Evolutionary conservation across 2,113 vertebrate genomes (phyloP).

Genomic region (Platanista minor): DNA sequence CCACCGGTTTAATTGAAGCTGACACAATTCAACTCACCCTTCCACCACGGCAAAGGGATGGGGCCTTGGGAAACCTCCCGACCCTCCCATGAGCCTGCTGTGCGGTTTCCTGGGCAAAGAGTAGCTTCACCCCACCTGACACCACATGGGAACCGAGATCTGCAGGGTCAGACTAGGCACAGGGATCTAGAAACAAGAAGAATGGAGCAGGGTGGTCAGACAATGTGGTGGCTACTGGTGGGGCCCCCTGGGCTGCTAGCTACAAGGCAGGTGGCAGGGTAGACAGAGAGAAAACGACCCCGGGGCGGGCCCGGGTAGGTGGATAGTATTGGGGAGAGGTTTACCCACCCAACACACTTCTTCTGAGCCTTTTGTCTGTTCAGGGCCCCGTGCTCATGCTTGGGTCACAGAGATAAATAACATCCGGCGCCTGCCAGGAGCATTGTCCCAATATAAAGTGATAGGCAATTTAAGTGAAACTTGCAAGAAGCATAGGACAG

Average conservation of each 20-base stretch:
- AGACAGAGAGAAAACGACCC: not conserved
- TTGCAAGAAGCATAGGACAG: not conserved
- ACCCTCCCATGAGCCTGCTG: accelerated
- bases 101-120: not conserved
- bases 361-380: not conserved
- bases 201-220: not conserved
- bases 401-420: not conserved
- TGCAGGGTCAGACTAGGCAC: not conserved
- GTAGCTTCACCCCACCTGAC: not conserved
- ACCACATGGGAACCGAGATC: accelerated
- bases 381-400: not conserved
- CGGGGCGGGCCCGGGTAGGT: too few relatives aligned
- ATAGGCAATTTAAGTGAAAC: too few relatives aligned
- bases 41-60: accelerated
- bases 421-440: not conserved
- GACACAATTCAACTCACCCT: accelerated
- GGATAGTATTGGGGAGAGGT: accelerated
- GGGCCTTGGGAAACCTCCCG: not conserved
- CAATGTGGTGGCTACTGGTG: accelerated
- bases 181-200: not conserved
- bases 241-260: accelerated
- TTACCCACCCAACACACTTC: not conserved
- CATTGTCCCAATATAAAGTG: not conserved
- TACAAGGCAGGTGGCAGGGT: not conserved
- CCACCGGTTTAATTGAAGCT: too few relatives aligned